Evolutionary conservation across 1,140 invertebrate species (phyloP), one percentile per base, ranked within the genome.

Genomic region (Heliconius melpomene): DNA sequence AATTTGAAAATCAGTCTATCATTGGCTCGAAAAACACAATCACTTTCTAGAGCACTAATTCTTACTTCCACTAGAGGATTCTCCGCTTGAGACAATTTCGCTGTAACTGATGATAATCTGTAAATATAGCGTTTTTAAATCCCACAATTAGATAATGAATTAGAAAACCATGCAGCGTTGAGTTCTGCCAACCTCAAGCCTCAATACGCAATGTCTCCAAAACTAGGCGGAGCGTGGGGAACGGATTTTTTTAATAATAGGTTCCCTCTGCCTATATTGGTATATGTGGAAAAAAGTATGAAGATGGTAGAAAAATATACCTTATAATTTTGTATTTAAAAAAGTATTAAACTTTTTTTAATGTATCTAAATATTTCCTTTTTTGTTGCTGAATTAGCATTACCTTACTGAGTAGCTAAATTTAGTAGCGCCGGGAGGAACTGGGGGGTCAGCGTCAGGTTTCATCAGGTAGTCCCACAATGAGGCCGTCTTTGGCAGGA

Each of bases 1-100:
- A 96, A 95, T 79, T 97, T 95, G 79, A 98, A 95, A 38, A 97
- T 96, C 93, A 97, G 97, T 83, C 97, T 95, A 84, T 97, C 97
- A 87, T 97, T 97, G n/a, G 97, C 97, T 90, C 97, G 96, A 87
- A 97, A 97, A 76, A 97, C 95, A 87, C 96, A 97, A 94, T 97
- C 96, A 83, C 96, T 96, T 91, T 98, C 97, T n/a, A 97, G 86
- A 2, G 96, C 96, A 77, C 90, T 84, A 54, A 96, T 88, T 74
- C 96, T 95, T 18, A 97, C 94, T 83, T 97, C 96, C 74, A 97
- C 93, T 70, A 97, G 95, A 83, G 97, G 96, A 52, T 96, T 95
- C 82, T 98, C 97, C 36, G 96, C 95, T 87, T 97, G 96, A 83
- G 96, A 97, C 26, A 97, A 94, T 82, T 93, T 95, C 11, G 96